These are phyloP conservation scores for Diarsia dahlii DNA, from an alignment of 2,888 invertebrate species.

Conservation along the genomic window DNA sequence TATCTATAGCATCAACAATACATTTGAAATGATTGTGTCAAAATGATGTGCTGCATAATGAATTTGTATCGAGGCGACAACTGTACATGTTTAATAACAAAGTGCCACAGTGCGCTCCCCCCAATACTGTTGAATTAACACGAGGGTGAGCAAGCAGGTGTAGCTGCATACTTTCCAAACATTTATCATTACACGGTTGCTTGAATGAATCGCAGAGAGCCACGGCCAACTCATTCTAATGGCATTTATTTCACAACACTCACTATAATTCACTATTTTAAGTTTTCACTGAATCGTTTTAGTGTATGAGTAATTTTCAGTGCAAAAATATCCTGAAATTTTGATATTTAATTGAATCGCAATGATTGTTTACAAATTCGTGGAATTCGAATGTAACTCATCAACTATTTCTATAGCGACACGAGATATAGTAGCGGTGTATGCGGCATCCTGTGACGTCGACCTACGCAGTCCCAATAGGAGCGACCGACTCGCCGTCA, in stretches of 20 bases:
- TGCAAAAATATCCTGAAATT: slow-evolving; percentile 51
- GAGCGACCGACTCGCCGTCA: slow-evolving; percentile 54
- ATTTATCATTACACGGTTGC: slow-evolving; percentile 26
- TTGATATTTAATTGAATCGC: slow-evolving; percentile 66
- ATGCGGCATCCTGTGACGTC: slow-evolving; percentile 82
- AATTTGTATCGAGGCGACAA: not conserved
- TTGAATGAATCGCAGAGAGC: slow-evolving; percentile 47
- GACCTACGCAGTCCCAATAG: slow-evolving; percentile 63
- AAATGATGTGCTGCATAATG: not conserved
- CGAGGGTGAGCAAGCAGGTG: slow-evolving; percentile 30
- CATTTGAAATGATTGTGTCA: not conserved
- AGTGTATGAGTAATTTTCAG: slow-evolving; percentile 51
- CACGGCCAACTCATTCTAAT: slow-evolving; percentile 43
- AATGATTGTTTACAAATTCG: slow-evolving; percentile 81
- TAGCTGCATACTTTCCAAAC: slow-evolving; percentile 26
- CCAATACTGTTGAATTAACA: slow-evolving; percentile 10
- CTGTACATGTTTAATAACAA: slow-evolving; percentile 9
- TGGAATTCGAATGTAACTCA: slow-evolving; percentile 83
- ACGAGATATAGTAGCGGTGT: slow-evolving; percentile 72
- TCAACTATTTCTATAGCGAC: slow-evolving; percentile 86
- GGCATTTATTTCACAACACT: slow-evolving; percentile 47
- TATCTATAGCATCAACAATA: slow-evolving; percentile 1
- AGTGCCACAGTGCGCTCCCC: not conserved
- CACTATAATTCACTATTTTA: slow-evolving; percentile 41
- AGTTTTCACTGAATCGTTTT: slow-evolving; percentile 40